Percentiles rank a stretch among this genome's conserved stretches.
Evolutionary conservation across 2,113 vertebrate species (phyloP).

Genomic region (Procavia capensis): DNA sequence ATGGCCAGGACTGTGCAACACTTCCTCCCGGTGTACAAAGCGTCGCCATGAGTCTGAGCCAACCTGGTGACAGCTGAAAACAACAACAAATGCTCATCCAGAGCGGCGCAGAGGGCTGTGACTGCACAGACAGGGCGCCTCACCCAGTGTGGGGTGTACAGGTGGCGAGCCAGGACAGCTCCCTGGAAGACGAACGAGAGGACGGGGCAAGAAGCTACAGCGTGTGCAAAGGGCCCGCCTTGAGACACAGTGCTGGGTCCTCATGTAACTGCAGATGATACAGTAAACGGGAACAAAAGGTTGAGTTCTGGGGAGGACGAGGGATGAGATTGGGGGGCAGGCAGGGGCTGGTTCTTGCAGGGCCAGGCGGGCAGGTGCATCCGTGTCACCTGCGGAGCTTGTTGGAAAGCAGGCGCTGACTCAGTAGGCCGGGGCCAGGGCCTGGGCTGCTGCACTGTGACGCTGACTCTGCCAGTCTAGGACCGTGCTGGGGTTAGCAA

Average conservation of each 20-base stretch:
- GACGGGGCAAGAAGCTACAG: rapidly evolving
- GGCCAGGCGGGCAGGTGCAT: background rate
- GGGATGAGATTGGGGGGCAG: background rate
- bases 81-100: background rate
- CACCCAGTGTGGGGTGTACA: background rate
- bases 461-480: rapidly evolving
- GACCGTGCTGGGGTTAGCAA: background rate
- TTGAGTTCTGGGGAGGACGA: background rate
- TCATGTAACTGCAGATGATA: rapidly evolving
- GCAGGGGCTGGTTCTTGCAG: background rate
- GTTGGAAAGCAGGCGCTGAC: background rate
- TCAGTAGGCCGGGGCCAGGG: background rate
- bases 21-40: background rate
- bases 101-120: background rate
- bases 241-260: background rate
- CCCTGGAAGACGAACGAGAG: background rate
- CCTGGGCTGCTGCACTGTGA: background rate
- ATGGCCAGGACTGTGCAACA: background rate
- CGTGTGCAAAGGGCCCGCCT: background rate
- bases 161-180: background rate
- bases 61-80: background rate
- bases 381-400: rapidly evolving
- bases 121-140: background rate
- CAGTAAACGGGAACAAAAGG: background rate
- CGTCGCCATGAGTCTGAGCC: background rate